A percentile compares a stretch with the other conserved stretches of the same genome.
These are phyloP conservation scores for Tholera decimalis DNA, from an alignment of 2,888 invertebrate genomes.

Conservation along the genomic window DNA sequence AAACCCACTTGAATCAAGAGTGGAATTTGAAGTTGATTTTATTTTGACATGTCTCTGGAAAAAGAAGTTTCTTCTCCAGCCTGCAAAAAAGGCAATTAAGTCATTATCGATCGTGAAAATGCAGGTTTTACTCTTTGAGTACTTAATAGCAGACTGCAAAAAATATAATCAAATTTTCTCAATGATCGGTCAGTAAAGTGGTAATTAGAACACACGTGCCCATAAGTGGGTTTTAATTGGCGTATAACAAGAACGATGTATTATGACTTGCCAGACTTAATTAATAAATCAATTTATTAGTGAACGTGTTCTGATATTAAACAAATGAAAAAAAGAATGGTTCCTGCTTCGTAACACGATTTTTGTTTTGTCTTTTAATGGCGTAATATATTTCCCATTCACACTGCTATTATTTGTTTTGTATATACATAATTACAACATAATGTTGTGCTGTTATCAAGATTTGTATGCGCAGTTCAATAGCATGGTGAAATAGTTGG, in stretches of 20 bases:
- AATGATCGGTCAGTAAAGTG: not conserved
- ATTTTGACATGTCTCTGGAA: not conserved
- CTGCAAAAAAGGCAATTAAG: not conserved
- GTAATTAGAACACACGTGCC: not conserved
- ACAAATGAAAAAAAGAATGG: not conserved
- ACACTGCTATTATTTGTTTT: conserved; percentile 5
- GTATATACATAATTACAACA: conserved; percentile 17
- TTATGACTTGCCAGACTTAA: not conserved
- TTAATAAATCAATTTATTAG: not conserved
- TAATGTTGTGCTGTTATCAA: not conserved
- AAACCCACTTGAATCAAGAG: no score
- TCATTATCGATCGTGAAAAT: not conserved
- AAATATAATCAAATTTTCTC: not conserved
- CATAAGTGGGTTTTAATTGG: not conserved
- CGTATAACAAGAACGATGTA: not conserved
- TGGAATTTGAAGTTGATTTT: no score
- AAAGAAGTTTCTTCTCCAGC: no score
- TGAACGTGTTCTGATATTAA: not conserved
- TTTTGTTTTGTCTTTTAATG: no score
- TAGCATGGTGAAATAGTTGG: conserved; percentile 27
- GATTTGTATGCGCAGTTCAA: conserved; percentile 32
- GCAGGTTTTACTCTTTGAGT: not conserved
- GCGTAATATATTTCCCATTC: not conserved
- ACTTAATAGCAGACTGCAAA: not conserved
- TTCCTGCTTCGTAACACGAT: no score